Base-by-base conservation (phyloP, 1,140 invertebrate species). In the Teleopsis dalmanni region DNA sequence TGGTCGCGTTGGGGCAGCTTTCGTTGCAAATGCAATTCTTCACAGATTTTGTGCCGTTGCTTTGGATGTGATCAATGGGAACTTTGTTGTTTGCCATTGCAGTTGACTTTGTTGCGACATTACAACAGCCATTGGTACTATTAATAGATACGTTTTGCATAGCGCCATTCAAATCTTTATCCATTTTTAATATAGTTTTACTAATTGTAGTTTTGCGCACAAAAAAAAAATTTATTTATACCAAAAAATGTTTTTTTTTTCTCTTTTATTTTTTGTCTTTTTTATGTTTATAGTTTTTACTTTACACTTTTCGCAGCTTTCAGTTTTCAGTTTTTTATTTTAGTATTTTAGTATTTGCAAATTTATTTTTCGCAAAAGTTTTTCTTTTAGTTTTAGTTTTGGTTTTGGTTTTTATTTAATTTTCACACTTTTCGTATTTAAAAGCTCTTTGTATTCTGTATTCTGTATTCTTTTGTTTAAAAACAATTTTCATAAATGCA, bases 71-170 rank as follows among this genome's bases (percentile, higher is more conserved):
- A 38, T 2, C 16, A 16, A 21, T 31, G 43, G 7, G 10, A 19
- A 33, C 29, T 26, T 31, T 33, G 19, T 43, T 36, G 48, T 38
- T 26, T 54, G 54, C 48, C 54, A 49, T 46, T 56, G 50, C 44
- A 51, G 45, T 43, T 25, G 22, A 31, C 18, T 29, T 40, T 38
- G n/a, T 26, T 41, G 44, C 42, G 41, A 27, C 41, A 27, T 27
- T 25, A 43, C 48, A 50, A 26, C 42, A 57, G 29, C 47, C 47
- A 31, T 49, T 46, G 18, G 29, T 33, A 25, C 19, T 67, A 67
- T 67, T 67, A 58, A 67, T 67, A 59, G 64, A 62, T 33, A 62
- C 56, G 57, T 56, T 65, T 54, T 60, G 57, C 64, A 67, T 67
- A 50, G 64, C 61, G 46, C 61, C 64, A 58, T 67, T 67, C 52